These are phyloP conservation scores for Onychorhynchus coronatus DNA, from an alignment of 2,113 vertebrate genomes.

Conservation along the genomic window DNA sequence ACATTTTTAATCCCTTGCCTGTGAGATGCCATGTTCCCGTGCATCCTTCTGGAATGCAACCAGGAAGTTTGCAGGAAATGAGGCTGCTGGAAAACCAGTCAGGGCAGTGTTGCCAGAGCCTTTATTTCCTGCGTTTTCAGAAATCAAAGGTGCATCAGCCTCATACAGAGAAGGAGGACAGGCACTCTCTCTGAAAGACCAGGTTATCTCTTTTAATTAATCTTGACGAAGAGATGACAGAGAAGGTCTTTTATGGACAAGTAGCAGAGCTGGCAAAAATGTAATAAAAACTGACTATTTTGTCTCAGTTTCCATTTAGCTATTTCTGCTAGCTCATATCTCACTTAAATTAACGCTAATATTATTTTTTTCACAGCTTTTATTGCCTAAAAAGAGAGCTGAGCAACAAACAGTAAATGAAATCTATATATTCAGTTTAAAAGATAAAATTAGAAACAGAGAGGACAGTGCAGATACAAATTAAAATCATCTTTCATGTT, in stretches of 20 bases:
- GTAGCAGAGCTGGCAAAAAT: background rate
- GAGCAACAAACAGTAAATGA: background rate
- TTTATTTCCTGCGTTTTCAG: background rate
- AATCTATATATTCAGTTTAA: background rate
- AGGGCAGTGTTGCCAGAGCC: background rate
- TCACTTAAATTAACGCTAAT: constrained; percentile 10
- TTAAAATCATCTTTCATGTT: background rate
- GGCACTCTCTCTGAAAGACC: background rate
- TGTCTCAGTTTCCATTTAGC: background rate
- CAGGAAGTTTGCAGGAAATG: background rate
- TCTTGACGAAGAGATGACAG: background rate
- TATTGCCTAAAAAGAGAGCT: background rate
- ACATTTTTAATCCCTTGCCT: background rate
- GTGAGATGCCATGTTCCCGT: background rate
- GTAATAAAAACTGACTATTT: background rate
- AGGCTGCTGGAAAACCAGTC: background rate
- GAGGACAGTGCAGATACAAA: background rate
- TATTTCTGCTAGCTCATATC: background rate
- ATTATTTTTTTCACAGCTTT: background rate
- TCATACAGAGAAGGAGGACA: background rate
- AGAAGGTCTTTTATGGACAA: background rate
- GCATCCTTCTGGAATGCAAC: background rate
- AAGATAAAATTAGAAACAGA: constrained; percentile 22
- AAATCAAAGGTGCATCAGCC: background rate
- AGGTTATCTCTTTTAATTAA: background rate